Evolutionary conservation across 2,888 invertebrate genomes (phyloP).

Genomic region (Oligia strigilis): DNA sequence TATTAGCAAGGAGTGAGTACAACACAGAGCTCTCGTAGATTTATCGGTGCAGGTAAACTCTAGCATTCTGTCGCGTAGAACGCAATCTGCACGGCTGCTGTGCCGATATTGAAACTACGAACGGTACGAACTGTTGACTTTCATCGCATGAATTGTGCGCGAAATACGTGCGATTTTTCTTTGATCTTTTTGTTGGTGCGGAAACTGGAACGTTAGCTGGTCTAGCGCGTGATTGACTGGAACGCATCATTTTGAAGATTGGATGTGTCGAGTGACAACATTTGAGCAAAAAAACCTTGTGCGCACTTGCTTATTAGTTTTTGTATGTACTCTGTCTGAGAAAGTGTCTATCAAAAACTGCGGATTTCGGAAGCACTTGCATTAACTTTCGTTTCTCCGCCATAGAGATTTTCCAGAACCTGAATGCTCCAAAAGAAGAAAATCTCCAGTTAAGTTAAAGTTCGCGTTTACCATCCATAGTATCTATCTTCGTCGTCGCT

Average conservation of each 20-base stretch:
- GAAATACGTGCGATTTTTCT: conserved; percentile 34
- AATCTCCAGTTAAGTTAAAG: conserved; percentile 9
- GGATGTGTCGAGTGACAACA: not conserved
- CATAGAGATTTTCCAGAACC: not conserved
- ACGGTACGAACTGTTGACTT: conserved; percentile 44
- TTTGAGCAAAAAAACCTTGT: not conserved
- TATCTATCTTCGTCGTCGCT: conserved; percentile 44
- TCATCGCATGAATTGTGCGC: conserved; percentile 32
- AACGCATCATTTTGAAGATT: not conserved
- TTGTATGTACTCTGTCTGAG: not conserved
- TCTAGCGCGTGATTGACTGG: conserved; percentile 13
- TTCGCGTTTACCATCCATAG: conserved; percentile 21
- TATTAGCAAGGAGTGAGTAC: conserved; percentile 60
- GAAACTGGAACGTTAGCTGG: conserved; percentile 18
- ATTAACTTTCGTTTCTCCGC: not conserved
- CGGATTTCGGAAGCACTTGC: not conserved
- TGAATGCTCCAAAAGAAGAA: conserved; percentile 6
- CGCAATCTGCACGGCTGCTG: conserved; percentile 53
- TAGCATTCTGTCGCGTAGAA: conserved; percentile 36
- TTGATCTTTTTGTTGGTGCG: conserved; percentile 36
- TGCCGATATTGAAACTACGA: conserved; percentile 55
- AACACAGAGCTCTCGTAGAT: conserved; percentile 61
- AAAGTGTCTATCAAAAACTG: not conserved
- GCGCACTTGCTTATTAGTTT: not conserved
- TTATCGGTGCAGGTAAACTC: conserved; percentile 68